Evolutionary conservation across 2,113 vertebrate genomes (phyloP).

Genomic region (Bos taurus): DNA sequence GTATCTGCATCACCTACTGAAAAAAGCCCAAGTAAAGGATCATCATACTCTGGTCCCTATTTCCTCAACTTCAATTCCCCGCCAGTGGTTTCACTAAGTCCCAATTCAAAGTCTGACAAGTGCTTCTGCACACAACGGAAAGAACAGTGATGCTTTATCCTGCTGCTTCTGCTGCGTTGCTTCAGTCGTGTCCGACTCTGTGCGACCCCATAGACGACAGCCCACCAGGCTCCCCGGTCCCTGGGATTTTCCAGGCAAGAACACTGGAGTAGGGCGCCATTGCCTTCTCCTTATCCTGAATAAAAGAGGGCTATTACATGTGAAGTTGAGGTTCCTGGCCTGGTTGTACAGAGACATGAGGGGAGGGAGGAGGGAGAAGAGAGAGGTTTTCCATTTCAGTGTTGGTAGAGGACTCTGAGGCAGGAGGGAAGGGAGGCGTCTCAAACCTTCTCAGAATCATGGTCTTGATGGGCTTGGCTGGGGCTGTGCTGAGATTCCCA

Average conservation of each 20-base stretch:
- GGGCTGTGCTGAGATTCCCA: background rate
- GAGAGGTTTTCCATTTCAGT: background rate
- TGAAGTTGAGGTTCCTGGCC: background rate
- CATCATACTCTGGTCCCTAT: background rate
- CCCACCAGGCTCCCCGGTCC: no score
- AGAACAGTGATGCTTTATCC: background rate
- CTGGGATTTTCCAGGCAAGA: no score
- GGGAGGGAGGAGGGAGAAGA: background rate
- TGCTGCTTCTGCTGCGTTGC: no score
- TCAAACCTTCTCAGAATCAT: background rate
- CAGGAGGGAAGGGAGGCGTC: background rate
- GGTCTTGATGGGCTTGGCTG: background rate
- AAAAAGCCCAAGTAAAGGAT: background rate
- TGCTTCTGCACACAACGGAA: background rate
- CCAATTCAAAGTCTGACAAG: background rate
- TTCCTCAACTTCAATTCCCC: background rate
- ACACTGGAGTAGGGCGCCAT: no score
- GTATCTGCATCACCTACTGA: background rate
- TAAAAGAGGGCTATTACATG: background rate
- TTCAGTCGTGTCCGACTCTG: no score
- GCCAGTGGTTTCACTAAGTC: background rate
- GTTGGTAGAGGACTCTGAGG: background rate
- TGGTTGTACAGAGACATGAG: background rate
- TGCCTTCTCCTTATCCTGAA: background rate
- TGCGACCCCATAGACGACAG: fast-evolving